Conservation (phyloP, 2,888 invertebrate genomes). For the Cataglyphis cursor region DNA sequence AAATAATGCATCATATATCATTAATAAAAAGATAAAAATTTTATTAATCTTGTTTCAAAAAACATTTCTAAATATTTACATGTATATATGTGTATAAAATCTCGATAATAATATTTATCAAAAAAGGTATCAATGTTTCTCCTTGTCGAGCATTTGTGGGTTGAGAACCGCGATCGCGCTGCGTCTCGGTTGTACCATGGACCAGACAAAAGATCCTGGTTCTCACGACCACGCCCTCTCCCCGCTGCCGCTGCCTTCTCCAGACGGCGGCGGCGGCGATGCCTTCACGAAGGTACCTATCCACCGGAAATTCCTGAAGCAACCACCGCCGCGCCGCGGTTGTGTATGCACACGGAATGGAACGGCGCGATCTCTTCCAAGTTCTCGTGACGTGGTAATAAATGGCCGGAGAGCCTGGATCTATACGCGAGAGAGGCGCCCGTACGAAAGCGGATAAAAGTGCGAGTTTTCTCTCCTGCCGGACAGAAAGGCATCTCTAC, state of each 20-base stretch:
- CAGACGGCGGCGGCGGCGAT: slow-evolving; percentile 76
- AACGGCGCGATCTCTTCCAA: slow-evolving; percentile 72
- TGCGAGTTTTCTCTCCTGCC: slow-evolving; percentile 52
- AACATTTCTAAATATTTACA: background rate
- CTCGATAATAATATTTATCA: background rate
- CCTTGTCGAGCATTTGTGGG: slow-evolving; percentile 45
- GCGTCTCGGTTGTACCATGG: slow-evolving; percentile 76
- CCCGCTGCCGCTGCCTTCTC: slow-evolving; percentile 74
- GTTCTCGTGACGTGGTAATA: slow-evolving; percentile 73
- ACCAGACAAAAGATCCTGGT: slow-evolving; percentile 84
- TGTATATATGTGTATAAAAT: background rate
- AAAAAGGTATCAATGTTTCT: background rate
- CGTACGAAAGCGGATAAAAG: slow-evolving; percentile 39
- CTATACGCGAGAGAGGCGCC: slow-evolving; percentile 29
- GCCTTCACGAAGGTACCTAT: slow-evolving; percentile 80
- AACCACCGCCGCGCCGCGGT: slow-evolving; percentile 51
- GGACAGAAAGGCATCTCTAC: slow-evolving; percentile 40
- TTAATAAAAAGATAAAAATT: background rate
- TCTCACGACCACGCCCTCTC: slow-evolving; percentile 84
- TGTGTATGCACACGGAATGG: slow-evolving; percentile 52
- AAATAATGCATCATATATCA: background rate
- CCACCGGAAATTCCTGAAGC: slow-evolving; percentile 81
- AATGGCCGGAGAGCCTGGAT: slow-evolving; percentile 61
- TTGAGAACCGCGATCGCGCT: slow-evolving; percentile 79
- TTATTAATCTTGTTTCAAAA: background rate